phyloP scores from a whole-genome alignment of 2,113 vertebrate species.

The Dasyurus viverrinus region DNA sequence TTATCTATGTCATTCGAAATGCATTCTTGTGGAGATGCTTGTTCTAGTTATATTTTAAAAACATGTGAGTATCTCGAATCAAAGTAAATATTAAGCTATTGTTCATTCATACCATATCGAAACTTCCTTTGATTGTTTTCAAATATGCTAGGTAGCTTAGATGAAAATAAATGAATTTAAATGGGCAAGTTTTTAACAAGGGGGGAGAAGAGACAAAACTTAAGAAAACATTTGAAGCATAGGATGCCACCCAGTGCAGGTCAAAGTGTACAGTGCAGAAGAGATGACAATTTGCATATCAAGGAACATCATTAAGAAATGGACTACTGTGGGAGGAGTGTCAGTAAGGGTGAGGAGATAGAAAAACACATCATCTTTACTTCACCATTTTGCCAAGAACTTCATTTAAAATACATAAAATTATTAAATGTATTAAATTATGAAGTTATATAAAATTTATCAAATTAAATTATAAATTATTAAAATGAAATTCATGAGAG shows the following conservation, averaged over 20 bases:
- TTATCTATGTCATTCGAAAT: background rate
- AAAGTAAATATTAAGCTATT: background rate
- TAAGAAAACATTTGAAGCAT: background rate
- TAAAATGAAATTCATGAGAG: background rate
- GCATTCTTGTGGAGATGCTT: background rate
- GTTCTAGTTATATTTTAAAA: background rate
- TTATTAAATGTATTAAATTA: background rate
- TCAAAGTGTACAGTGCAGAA: background rate
- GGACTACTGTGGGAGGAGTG: background rate
- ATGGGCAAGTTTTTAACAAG: background rate
- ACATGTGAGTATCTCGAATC: background rate
- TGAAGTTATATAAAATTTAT: background rate
- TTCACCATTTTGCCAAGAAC: background rate
- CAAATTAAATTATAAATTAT: background rate
- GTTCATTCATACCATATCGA: background rate
- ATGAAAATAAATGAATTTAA: background rate
- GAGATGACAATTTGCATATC: background rate
- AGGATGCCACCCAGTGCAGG: background rate
- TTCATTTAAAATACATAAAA: background rate
- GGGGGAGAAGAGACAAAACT: background rate
- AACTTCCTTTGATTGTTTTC: background rate
- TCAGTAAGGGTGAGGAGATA: background rate
- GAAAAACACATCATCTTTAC: background rate
- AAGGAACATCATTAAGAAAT: background rate
- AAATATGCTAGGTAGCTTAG: background rate